These are phyloP conservation scores for Emesis russula DNA, from an alignment of 2,888 invertebrate species.

Conservation along the genomic window DNA sequence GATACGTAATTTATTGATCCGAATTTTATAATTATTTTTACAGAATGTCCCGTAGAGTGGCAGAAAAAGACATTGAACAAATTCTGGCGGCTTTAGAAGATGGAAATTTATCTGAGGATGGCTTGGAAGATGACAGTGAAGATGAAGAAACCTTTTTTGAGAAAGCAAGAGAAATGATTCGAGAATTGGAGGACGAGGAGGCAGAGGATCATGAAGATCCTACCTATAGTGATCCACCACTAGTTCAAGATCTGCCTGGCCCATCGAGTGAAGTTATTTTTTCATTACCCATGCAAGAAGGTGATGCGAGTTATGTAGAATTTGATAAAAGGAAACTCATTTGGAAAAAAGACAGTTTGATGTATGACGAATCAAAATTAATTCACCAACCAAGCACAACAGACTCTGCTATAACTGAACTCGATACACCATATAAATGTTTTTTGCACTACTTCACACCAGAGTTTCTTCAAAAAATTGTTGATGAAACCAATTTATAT, in stretches of 20 bases:
- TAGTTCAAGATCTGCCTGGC: slow-evolving; percentile 77
- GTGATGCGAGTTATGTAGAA: slow-evolving; percentile 62
- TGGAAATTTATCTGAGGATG: slow-evolving; percentile 84
- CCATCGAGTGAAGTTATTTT: slow-evolving; percentile 73
- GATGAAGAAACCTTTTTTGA: slow-evolving; percentile 78
- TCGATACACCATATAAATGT: slow-evolving; percentile 77
- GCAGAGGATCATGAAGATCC: slow-evolving; percentile 79
- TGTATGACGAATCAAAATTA: slow-evolving; percentile 72
- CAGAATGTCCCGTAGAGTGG: slow-evolving; percentile 77
- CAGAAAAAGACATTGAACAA: slow-evolving; percentile 78
- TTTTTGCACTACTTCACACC: slow-evolving; percentile 78
- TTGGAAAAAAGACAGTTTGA: slow-evolving; percentile 70
- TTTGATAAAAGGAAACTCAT: slow-evolving; percentile 83
- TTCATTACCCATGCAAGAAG: slow-evolving; percentile 80
- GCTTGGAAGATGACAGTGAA: slow-evolving; percentile 81
- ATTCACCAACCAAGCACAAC: slow-evolving; percentile 72
- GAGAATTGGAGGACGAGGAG: slow-evolving; percentile 69
- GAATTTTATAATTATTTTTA: slow-evolving; percentile 65
- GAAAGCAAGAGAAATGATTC: slow-evolving; percentile 78
- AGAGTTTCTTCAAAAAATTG: slow-evolving; percentile 71
- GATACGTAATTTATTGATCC: slow-evolving; percentile 59
- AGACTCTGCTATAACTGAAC: slow-evolving; percentile 75
- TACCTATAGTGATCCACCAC: slow-evolving; percentile 80
- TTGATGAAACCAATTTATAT: slow-evolving; percentile 75
- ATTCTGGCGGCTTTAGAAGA: slow-evolving; percentile 81